These are phyloP conservation scores for Trichogramma pretiosum DNA, from an alignment of 1,140 invertebrate genomes.

Conservation along the genomic window DNA sequence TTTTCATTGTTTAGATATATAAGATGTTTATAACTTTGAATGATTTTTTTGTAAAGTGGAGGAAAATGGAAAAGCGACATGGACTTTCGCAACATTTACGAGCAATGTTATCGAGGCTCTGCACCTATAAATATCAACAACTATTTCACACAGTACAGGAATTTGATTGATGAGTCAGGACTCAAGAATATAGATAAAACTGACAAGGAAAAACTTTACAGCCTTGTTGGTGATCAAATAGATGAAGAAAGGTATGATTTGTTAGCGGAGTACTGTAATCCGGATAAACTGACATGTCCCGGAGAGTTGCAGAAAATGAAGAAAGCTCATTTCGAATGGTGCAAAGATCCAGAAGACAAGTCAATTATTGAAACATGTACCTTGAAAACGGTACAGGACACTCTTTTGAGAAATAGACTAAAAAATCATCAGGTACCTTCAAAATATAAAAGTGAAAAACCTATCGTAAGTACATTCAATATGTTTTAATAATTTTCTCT, in stretches of 20 bases:
- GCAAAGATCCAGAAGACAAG: conserved; percentile 10
- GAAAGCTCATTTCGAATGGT: conserved; percentile 8
- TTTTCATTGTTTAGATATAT: too few species aligned
- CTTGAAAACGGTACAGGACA: conserved; percentile 13
- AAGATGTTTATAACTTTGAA: too few species aligned
- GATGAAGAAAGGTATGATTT: conserved; percentile 20
- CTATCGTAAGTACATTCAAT: conserved; percentile 14
- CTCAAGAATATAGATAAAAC: neutral
- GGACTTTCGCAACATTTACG: conserved; percentile 1
- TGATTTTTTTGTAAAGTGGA: too few species aligned
- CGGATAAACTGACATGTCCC: conserved; percentile 26
- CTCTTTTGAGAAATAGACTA: neutral
- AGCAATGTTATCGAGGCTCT: conserved; percentile 10
- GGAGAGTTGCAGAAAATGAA: conserved; percentile 17
- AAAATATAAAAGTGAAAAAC: conserved; percentile 15
- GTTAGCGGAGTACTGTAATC: conserved; percentile 24
- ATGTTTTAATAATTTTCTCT: neutral
- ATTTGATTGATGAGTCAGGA: neutral
- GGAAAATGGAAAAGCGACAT: neutral
- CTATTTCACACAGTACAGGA: conserved; percentile 1
- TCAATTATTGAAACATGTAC: conserved; percentile 14
- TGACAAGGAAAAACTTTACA: neutral
- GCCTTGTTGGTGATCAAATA: conserved; percentile 14
- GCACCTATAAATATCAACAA: neutral
- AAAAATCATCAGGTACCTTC: conserved; percentile 16